Conservation (phyloP, 2,888 invertebrate genomes). For the Ectropis crepuscularia region DNA sequence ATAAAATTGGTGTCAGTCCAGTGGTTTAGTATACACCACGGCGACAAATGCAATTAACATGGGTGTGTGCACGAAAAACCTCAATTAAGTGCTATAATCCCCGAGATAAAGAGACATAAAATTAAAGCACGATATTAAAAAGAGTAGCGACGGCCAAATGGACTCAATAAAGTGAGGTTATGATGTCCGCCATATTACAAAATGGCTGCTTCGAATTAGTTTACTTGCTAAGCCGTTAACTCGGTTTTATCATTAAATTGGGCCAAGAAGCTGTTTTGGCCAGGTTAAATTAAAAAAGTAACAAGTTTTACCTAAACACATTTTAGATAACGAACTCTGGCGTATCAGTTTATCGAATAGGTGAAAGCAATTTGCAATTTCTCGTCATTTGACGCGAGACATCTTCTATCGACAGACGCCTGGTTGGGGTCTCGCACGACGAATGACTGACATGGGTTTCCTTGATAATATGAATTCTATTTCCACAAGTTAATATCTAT, state of each 20-base stretch:
- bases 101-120: slow-evolving; percentile 75
- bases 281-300: slow-evolving; percentile 45
- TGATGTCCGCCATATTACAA: slow-evolving; percentile 69
- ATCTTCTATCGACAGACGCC: slow-evolving; percentile 68
- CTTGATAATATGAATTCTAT: slow-evolving; percentile 45
- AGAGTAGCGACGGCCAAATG: slow-evolving; percentile 76
- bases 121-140: slow-evolving; percentile 80
- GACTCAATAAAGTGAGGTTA: slow-evolving; percentile 73
- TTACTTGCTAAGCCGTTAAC: slow-evolving; percentile 53
- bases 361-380: slow-evolving; percentile 73
- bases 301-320: slow-evolving; percentile 27
- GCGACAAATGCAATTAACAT: slow-evolving; percentile 41
- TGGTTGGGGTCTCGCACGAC: slow-evolving; percentile 39
- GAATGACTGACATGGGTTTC: slow-evolving; percentile 43
- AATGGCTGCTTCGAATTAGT: slow-evolving; percentile 69
- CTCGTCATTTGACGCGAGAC: slow-evolving; percentile 59
- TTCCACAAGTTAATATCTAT: slow-evolving; percentile 43
- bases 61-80: slow-evolving; percentile 63
- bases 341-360: slow-evolving; percentile 63
- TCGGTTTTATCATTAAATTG: slow-evolving; percentile 48
- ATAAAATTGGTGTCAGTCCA: too few species aligned
- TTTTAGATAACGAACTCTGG: slow-evolving; percentile 23
- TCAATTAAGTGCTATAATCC: slow-evolving; percentile 70
- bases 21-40: slow-evolving; percentile 1
- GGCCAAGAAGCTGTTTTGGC: slow-evolving; percentile 48